Percentiles rank a stretch among this genome's conserved stretches.
Evolutionary conservation across 2,113 vertebrate species (phyloP).

Genomic region (Gracilinanus agilis): DNA sequence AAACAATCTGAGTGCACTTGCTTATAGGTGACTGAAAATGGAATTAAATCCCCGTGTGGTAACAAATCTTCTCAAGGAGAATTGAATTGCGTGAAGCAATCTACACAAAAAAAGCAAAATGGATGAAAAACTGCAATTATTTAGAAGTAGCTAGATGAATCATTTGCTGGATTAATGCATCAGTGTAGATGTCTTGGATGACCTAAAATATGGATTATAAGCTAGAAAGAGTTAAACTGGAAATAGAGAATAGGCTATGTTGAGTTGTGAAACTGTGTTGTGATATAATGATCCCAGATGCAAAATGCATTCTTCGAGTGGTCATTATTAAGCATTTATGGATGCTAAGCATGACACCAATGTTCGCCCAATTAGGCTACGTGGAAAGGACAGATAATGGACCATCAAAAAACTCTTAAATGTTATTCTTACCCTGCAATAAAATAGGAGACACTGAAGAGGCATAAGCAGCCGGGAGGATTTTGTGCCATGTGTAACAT

Average conservation of each 20-base stretch:
- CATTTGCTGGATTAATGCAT: not conserved
- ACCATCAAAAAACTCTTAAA: not conserved
- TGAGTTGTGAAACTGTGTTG: not conserved
- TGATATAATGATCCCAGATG: not conserved
- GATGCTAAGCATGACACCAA: not conserved
- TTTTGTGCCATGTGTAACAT: not conserved
- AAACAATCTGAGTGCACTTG: not conserved
- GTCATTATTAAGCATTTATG: not conserved
- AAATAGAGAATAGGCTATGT: not conserved
- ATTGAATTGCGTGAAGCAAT: not conserved
- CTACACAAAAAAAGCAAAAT: not conserved
- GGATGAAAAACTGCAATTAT: not conserved
- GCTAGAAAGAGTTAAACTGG: not conserved
- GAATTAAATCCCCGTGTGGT: not conserved
- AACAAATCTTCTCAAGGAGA: not conserved
- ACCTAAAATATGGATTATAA: not conserved
- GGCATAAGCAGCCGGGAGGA: not conserved
- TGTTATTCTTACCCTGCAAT: not conserved
- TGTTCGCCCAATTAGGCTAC: not conserved
- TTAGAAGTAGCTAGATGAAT: not conserved
- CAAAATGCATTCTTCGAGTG: not conserved
- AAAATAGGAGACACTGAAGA: not conserved
- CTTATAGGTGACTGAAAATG: not conserved
- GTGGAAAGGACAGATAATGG: not conserved
- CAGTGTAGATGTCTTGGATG: not conserved